Base-by-base conservation (phyloP, 2,888 invertebrate genomes). In the Onchidella celtica region DNA sequence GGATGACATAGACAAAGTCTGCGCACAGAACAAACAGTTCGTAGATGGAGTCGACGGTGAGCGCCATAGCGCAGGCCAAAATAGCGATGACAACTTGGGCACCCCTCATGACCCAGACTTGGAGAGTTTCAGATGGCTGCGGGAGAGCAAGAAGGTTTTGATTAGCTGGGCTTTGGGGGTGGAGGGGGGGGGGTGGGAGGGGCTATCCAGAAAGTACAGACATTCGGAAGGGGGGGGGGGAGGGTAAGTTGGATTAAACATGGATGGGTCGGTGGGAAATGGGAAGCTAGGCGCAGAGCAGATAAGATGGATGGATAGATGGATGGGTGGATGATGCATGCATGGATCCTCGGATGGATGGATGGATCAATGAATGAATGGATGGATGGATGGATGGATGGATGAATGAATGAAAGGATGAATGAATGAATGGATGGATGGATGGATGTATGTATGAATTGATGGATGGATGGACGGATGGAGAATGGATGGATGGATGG, bases 21-120 rank as follows among this genome's bases (percentile, higher is more conserved):
- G 99, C 98, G 94, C 99, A 99, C 96, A 99, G 97, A 85, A 98
- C 98, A 99, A 99, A 99, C 82, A 99, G 95, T 17, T 98, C 98
- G 94, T 99, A 99, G 93, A 99, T 99, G 88, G 98, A 98, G 85
- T 97, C 97, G 90, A 99, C 98, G 86, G 97, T 97, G 89, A 99
- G 95, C 17, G 98, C 99, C 98, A 99, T 98, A 85, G 97, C 95
- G 11, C 98, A 87, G 97, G 91, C 96, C 88, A 99, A 94, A 32
- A 96, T 95, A 21, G 98, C 98, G 81, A 99, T 76, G 2, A 79
- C 83, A 0, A 87, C 61, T 98, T 68, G 97, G 95, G 96, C 95
- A 1, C 95, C 95, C 87, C 98, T 95, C 98, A 99, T 98, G 80
- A 95, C 95, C 94, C 95, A 95, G 83, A 95, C 94, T 76, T 99